phyloP scores from a whole-genome alignment of 2,113 vertebrate species.

The Engystomops pustulosus region DNA sequence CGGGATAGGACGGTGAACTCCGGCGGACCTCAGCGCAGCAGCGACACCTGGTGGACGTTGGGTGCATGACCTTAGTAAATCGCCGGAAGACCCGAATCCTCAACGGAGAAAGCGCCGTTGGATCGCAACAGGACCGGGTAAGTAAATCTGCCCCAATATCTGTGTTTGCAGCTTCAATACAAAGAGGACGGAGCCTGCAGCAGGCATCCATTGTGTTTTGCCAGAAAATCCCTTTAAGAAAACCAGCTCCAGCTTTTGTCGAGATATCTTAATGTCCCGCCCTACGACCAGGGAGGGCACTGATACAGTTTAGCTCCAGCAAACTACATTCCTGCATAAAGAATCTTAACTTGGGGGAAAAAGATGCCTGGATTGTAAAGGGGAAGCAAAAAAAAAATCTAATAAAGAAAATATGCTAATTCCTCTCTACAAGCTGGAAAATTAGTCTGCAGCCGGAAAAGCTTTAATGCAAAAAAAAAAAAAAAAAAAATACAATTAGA shows the following conservation, averaged over 20 bases:
- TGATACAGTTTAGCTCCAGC: not conserved
- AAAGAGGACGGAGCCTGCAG: too few species aligned
- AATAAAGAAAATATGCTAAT: slow-evolving; percentile 56
- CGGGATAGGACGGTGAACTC: too few species aligned
- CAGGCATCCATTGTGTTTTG: too few species aligned
- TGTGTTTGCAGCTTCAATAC: too few species aligned
- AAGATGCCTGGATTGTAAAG: slow-evolving; percentile 36
- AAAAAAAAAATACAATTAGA: slow-evolving; percentile 52
- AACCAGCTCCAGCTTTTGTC: not conserved
- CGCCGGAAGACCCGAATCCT: too few species aligned
- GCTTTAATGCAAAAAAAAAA: slow-evolving; percentile 46
- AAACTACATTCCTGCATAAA: slow-evolving; percentile 27
- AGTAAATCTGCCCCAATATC: too few species aligned
- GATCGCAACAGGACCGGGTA: too few species aligned
- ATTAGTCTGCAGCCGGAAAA: slow-evolving; percentile 46
- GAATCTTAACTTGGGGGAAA: slow-evolving; percentile 38
- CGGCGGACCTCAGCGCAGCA: too few species aligned
- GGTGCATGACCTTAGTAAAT: too few species aligned
- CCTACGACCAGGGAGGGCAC: not conserved
- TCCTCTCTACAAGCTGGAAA: slow-evolving; percentile 45
- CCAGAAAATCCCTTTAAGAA: too few species aligned
- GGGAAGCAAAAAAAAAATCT: slow-evolving; percentile 23
- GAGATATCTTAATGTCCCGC: slow-evolving; percentile 8
- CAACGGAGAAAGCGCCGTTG: too few species aligned
- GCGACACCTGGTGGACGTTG: too few species aligned